Percentiles rank a stretch among this genome's conserved stretches.
Evolutionary conservation across 2,113 vertebrate genomes (phyloP).

Genomic region (Saccopteryx bilineata): DNA sequence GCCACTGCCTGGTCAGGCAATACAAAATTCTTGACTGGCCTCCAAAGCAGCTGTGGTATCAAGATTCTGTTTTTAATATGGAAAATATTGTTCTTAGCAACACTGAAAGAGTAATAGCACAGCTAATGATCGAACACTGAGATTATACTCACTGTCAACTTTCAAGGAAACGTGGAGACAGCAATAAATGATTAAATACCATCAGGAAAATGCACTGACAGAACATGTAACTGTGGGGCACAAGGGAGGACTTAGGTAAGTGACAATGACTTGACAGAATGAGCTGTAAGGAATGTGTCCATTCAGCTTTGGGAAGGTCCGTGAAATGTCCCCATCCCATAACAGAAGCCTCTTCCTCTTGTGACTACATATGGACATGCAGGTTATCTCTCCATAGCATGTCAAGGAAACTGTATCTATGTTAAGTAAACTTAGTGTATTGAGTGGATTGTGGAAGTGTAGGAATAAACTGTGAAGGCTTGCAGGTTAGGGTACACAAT

Average conservation of each 20-base stretch:
- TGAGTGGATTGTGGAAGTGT: too few species aligned
- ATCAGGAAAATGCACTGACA: background rate
- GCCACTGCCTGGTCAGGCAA: background rate
- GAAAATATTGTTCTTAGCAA: background rate
- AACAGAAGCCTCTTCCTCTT: background rate
- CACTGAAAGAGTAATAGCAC: background rate
- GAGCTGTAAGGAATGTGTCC: background rate
- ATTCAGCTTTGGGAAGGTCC: background rate
- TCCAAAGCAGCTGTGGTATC: background rate
- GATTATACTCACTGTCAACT: background rate
- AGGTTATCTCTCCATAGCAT: background rate
- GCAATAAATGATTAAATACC: background rate
- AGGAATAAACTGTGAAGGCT: too few species aligned
- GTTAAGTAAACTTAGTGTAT: background rate
- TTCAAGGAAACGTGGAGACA: conserved; percentile 9
- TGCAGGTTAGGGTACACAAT: too few species aligned
- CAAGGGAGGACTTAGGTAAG: background rate
- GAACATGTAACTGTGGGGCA: background rate
- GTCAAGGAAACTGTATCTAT: background rate
- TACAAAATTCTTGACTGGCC: background rate
- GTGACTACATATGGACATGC: too few species aligned
- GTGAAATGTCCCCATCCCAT: too few species aligned
- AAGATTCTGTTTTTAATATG: conserved; percentile 26
- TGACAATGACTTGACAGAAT: too few species aligned
- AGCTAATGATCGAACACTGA: background rate